These are phyloP conservation scores for Acanthurus tractus DNA, from an alignment of 2,797 vertebrate genomes.

Conservation along the genomic window DNA sequence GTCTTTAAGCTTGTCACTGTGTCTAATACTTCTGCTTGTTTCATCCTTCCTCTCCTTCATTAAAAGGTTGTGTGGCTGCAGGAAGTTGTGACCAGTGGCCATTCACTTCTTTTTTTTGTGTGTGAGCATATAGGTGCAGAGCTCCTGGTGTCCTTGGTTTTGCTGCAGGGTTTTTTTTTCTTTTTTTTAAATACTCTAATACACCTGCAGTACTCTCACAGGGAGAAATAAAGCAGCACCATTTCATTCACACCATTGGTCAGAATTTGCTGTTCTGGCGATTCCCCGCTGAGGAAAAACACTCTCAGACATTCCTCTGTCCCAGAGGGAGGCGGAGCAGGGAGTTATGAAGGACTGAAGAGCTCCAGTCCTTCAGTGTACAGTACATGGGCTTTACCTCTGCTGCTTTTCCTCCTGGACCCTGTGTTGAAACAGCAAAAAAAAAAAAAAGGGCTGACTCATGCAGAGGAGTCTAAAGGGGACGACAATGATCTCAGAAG, in stretches of 20 bases:
- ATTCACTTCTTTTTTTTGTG: background rate
- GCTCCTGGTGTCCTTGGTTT: conserved; percentile 14
- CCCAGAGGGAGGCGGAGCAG: conserved; percentile 5
- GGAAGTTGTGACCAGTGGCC: background rate
- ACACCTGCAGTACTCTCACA: conserved; percentile 51
- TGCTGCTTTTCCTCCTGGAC: conserved; percentile 21
- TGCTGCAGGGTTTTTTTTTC: conserved; percentile 25
- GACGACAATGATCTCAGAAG: conserved; percentile 37
- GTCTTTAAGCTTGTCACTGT: too few relatives aligned
- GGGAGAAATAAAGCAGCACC: conserved; percentile 40
- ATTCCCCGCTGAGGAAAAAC: conserved; percentile 61
- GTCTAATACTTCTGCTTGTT: background rate
- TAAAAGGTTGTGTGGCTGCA: background rate
- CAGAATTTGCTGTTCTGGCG: conserved; percentile 50
- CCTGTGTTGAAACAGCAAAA: conserved; percentile 9
- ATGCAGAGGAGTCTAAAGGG: conserved; percentile 55
- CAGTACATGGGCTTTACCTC: conserved; percentile 37
- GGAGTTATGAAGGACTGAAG: conserved; percentile 22
- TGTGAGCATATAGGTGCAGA: background rate
- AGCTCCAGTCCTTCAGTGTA: conserved; percentile 37
- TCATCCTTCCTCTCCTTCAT: background rate
- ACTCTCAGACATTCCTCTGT: conserved; percentile 52
- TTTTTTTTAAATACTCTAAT: background rate
- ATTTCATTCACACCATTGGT: conserved; percentile 29
- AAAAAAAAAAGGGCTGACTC: conserved; percentile 62